phyloP scores from a whole-genome alignment of 2,888 invertebrate genomes.

The Myopa tessellatipennis region DNA sequence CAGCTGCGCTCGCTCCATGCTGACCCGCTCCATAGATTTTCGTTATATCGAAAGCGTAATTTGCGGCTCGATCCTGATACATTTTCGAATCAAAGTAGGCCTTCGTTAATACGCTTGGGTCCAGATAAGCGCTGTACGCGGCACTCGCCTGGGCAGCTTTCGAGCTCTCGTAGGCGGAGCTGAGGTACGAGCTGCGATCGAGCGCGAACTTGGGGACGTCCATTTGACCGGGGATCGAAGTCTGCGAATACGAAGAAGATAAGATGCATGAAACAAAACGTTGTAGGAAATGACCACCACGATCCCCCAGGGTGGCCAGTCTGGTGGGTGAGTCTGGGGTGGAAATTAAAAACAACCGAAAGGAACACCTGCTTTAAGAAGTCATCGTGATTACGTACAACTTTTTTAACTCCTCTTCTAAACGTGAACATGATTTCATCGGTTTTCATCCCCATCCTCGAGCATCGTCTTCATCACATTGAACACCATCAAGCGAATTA shows the following conservation, averaged over 20 bases:
- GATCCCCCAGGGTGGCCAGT: too few species aligned
- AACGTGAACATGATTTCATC: neutral
- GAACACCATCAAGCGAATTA: slow-evolving; percentile 13
- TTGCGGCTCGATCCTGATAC: slow-evolving; percentile 68
- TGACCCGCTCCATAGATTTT: slow-evolving; percentile 68
- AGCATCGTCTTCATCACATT: neutral
- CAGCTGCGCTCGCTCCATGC: slow-evolving; percentile 58
- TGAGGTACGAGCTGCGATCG: slow-evolving; percentile 64
- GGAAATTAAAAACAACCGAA: too few species aligned
- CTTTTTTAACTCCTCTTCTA: too few species aligned
- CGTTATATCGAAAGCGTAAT: slow-evolving; percentile 68
- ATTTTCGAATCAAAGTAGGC: slow-evolving; percentile 69
- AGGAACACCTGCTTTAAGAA: too few species aligned
- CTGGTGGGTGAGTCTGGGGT: too few species aligned
- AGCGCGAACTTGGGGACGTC: slow-evolving; percentile 67
- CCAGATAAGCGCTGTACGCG: slow-evolving; percentile 67
- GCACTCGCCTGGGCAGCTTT: slow-evolving; percentile 65
- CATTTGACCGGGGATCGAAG: slow-evolving; percentile 65
- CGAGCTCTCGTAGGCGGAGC: slow-evolving; percentile 63
- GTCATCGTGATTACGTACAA: too few species aligned
- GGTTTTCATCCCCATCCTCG: neutral
- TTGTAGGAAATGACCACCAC: neutral
- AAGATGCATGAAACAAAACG: neutral
- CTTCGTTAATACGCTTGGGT: slow-evolving; percentile 68
- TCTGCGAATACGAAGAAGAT: slow-evolving; percentile 49